Conservation (phyloP, 1,140 invertebrate genomes). For the Drosophila funebris region DNA sequence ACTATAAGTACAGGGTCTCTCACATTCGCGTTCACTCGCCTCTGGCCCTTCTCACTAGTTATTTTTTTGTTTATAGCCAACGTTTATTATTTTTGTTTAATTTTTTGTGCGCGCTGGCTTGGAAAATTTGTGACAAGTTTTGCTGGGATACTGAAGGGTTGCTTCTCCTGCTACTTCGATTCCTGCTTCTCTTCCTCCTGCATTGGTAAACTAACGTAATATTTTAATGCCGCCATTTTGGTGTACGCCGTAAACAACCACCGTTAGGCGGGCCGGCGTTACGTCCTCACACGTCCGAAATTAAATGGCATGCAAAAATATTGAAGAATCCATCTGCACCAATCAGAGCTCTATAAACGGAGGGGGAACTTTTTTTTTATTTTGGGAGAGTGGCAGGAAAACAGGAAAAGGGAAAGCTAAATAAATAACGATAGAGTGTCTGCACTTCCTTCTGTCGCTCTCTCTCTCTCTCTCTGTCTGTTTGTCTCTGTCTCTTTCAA, state of each 20-base stretch:
- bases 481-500: not conserved
- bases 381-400: not conserved
- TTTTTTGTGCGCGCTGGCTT: constrained; percentile 53
- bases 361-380: not conserved
- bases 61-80: constrained; percentile 34
- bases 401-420: constrained; percentile 24
- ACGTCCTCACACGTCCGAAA: too few species aligned
- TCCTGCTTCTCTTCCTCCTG: not conserved
- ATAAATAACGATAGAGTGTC: constrained; percentile 32
- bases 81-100: constrained; percentile 48
- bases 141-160: constrained; percentile 55
- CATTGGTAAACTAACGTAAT: constrained; percentile 39
- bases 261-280: too few species aligned
- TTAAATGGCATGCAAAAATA: constrained; percentile 67
- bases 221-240: constrained; percentile 64
- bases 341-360: constrained; percentile 50
- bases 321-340: constrained; percentile 48
- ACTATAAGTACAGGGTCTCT: too few species aligned
- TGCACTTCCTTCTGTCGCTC: constrained; percentile 20
- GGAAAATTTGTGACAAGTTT: constrained; percentile 69
- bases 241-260: constrained; percentile 21
- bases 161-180: not conserved
- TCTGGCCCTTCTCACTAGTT: not conserved
- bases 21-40: not conserved
- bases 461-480: not conserved